Evolutionary conservation across 2,113 vertebrate genomes (phyloP), one percentile per base, ranked within the genome.

Genomic region (Plecotus auritus): DNA sequence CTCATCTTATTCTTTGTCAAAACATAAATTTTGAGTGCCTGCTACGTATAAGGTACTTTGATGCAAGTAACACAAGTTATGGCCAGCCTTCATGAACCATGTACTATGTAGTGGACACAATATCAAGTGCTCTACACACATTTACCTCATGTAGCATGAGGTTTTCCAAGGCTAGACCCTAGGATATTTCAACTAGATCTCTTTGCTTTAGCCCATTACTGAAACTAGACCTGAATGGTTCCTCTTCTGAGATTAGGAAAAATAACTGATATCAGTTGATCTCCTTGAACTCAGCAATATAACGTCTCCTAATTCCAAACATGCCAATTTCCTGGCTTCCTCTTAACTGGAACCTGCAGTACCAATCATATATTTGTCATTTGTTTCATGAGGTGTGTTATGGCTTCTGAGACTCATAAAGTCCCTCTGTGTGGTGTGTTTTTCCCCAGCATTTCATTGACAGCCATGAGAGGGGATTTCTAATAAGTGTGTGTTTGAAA

Each of bases 331-430:
- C 72, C 74, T 88, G 14, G 80, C 81, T 76, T 42, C 64, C 35
- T 56, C 40, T 40, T 49, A 51, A 37, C 67, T 94, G 88, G 95
- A 96, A 95, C 85, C 78, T 95, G 32, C 47, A 90, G 95, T 82
- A 87, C 98, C 98, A 97, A 98, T 98, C 98, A 97, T 98, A 97
- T 98, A 98, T 98, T 98, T 98, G 69, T 90, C 90, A 61, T 83
- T 64, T 93, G 82, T 98, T 90, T 85, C 18, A 67, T 94, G 69
- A 96, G 94, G 89, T 35, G 93, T 98, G 98, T 95, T 97, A 94
- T 97, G 96, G 96, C 98, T 98, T 98, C 97, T 98, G 94, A 97
- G 96, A 95, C 94, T 98, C 94, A 96, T 42, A 86, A 67, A 96
- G 45, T 93, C 81, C 80, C 91, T 93, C n/a, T 97, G 96, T 98